Evolutionary conservation across 2,888 invertebrate species (phyloP), one percentile per base, ranked within the genome.

Genomic region (Drosophila neoperkinsi): DNA sequence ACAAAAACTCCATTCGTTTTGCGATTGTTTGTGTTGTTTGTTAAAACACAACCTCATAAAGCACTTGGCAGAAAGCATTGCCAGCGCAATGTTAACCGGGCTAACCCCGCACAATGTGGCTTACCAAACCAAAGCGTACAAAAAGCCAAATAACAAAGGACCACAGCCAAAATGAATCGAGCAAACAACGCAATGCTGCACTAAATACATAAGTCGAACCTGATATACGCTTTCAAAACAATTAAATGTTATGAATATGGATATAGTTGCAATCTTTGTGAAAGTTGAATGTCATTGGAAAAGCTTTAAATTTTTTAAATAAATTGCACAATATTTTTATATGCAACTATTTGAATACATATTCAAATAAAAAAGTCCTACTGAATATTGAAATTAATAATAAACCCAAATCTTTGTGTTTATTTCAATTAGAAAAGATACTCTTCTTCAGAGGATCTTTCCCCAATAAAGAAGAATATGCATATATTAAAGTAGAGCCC

Each of bases 21-120:
- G 71, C 90, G 89, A 84, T 84, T 90, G 85, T 85, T 77, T 74
- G 67, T 72, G 62, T 84, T 80, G 85, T 86, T 87, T 75, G 79
- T 73, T 79, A 71, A 87, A 84, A 89, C 75, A 76, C 73, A 89
- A 74, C 64, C 82, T 70, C 74, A 76, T 77, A 75, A 74, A 87
- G 67, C 82, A 84, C 79, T 87, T 73, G 76, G 71, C 73, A 56
- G 51, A 41, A 49, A 50, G 56, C 65, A 65, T 11, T 16, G 36
- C 46, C 61, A 62, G 28, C 51, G 53, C 33, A 59, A 56, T 55
- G 76, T 64, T 55, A 65, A 65, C 61, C 46, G 61, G 50, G 51
- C 61, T n/a, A 50, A 31, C 58, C 50, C 53, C 28, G 46, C 21
- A 52, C 28, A 63, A 66, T 41, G 50, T 38, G 68, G 57, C 52